Conservation (phyloP, 2,797 vertebrate genomes). For the Gymnopithys bicolor region DNA sequence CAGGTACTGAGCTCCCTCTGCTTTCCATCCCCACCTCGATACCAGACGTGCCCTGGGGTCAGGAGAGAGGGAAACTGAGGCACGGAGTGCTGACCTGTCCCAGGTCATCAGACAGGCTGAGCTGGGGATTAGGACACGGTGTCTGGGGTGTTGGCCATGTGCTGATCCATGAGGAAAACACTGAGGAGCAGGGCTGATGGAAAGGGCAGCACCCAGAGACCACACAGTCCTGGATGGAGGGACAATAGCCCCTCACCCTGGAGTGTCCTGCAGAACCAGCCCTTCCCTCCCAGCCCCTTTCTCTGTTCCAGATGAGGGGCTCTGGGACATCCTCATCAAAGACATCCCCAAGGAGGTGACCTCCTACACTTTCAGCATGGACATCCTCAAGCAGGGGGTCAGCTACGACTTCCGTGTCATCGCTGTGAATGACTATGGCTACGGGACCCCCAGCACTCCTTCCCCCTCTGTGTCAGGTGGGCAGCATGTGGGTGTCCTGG, state of each 20-base stretch:
- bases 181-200: not conserved
- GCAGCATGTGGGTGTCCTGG: not conserved
- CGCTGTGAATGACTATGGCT: conserved; percentile 94
- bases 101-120: not conserved
- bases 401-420: conserved; percentile 98
- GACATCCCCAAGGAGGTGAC: conserved; percentile 97
- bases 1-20: conserved; percentile 78
- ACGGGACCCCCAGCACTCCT: conserved; percentile 91
- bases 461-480: conserved; percentile 94
- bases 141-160: accelerated
- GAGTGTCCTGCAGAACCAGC: not conserved
- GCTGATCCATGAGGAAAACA: accelerated
- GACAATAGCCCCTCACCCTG: accelerated
- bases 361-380: conserved; percentile 95
- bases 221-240: accelerated
- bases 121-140: accelerated
- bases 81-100: not conserved
- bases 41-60: not conserved
- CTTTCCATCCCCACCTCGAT: accelerated
- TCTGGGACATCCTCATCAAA: conserved; percentile 98
- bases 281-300: not conserved
- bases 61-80: not conserved
- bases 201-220: not conserved
- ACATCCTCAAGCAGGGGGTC: conserved; percentile 93
- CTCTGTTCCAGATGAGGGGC: conserved; percentile 87